Evolutionary conservation across 64 coral and sea anemone species (phyloP).

Genomic region (Dendronephthya gigantea): DNA sequence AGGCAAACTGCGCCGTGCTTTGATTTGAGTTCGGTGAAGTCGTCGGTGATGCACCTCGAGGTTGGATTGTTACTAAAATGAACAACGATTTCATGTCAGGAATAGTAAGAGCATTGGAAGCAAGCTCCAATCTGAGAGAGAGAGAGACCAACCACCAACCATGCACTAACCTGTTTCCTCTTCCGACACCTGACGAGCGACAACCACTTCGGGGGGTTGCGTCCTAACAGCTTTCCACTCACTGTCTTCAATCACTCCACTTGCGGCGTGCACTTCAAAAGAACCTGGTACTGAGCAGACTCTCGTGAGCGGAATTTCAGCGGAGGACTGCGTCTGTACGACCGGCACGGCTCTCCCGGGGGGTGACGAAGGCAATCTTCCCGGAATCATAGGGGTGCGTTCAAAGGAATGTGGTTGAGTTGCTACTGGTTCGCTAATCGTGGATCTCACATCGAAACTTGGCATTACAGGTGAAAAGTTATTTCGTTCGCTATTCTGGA

Average conservation of each 20-base stretch:
- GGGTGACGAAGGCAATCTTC: not conserved
- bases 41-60: not conserved
- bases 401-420: not conserved
- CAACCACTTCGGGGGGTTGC: not conserved
- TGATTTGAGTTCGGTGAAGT: not conserved
- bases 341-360: not conserved
- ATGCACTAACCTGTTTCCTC: not conserved
- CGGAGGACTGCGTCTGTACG: not conserved
- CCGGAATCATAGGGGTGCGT: not conserved
- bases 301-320: not conserved
- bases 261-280: not conserved
- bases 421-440: not conserved
- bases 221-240: not conserved
- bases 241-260: not conserved
- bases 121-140: no score
- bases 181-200: not conserved
- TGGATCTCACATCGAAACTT: not conserved
- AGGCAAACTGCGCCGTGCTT: not conserved
- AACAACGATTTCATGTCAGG: not conserved
- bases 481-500: not conserved
- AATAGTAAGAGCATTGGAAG: not conserved
- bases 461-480: not conserved
- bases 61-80: constrained; percentile 1
- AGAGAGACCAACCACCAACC: not conserved
- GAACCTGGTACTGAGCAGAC: not conserved